A percentile compares a stretch with the other conserved stretches of the same genome.
phyloP scores from a whole-genome alignment of 1,140 invertebrate species.

The Popillia japonica region DNA sequence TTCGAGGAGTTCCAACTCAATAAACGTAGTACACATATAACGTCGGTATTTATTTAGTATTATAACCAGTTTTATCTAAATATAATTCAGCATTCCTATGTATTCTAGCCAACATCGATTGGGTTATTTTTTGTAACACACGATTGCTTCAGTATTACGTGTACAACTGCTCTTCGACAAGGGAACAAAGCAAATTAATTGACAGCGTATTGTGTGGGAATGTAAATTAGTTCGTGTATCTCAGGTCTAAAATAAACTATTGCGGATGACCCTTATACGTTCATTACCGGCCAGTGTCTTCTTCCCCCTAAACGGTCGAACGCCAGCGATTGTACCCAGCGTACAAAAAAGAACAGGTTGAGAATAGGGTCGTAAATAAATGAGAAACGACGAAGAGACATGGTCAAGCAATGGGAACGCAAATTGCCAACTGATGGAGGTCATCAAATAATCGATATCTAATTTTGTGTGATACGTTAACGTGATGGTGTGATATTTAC shows the following conservation, averaged over 20 bases:
- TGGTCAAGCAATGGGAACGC: background rate
- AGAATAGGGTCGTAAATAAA: background rate
- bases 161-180: no score
- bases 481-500: background rate
- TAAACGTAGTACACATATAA: no score
- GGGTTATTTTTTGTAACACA: no score
- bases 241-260: background rate
- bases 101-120: no score
- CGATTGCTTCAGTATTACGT: no score
- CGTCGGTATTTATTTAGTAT: no score
- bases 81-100: no score
- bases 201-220: background rate
- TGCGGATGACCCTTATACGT: background rate
- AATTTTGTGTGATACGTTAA: constrained; percentile 8
- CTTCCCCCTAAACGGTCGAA: background rate
- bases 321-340: background rate
- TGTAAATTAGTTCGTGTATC: background rate
- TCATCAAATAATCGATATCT: constrained; percentile 15
- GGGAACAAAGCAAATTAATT: background rate
- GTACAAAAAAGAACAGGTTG: background rate
- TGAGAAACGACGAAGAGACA: background rate
- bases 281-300: background rate
- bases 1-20: no score
- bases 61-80: no score
- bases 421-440: constrained; percentile 4